Evolutionary conservation across 2,113 vertebrate genomes (phyloP).

Genomic region (Nycticebus coucang): DNA sequence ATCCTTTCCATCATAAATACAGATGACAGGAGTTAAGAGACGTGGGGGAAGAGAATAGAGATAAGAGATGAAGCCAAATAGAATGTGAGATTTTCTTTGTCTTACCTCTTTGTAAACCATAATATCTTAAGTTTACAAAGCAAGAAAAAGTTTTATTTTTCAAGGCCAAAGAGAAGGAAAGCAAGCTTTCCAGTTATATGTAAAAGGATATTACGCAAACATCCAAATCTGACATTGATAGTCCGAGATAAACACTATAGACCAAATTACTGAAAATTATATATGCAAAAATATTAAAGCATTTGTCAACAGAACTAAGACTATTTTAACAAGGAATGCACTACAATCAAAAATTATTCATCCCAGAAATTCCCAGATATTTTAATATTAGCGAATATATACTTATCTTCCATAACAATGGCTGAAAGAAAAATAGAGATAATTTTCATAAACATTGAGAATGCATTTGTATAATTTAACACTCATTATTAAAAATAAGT

Average conservation of each 20-base stretch:
- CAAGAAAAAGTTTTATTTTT: background rate
- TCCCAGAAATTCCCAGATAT: background rate
- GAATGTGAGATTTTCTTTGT: background rate
- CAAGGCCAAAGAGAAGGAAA: slow-evolving; percentile 1
- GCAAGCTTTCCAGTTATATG: background rate
- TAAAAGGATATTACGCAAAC: background rate
- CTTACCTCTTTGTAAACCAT: background rate
- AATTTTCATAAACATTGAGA: background rate
- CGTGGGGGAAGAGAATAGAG: no score
- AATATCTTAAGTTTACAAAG: background rate
- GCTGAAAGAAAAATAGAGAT: background rate
- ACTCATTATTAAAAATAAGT: background rate
- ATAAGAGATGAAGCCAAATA: background rate
- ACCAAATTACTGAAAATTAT: background rate
- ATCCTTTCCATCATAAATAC: background rate
- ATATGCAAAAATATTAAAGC: background rate
- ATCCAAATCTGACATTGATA: background rate
- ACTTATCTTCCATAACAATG: background rate
- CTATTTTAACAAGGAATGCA: background rate
- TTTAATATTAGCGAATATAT: background rate
- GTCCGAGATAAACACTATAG: background rate
- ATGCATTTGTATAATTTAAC: background rate
- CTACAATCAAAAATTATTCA: background rate
- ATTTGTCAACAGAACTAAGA: background rate
- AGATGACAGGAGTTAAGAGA: background rate